These are phyloP conservation scores for Nesogale talazaci DNA, from an alignment of 2,113 vertebrate genomes.

Conservation along the genomic window DNA sequence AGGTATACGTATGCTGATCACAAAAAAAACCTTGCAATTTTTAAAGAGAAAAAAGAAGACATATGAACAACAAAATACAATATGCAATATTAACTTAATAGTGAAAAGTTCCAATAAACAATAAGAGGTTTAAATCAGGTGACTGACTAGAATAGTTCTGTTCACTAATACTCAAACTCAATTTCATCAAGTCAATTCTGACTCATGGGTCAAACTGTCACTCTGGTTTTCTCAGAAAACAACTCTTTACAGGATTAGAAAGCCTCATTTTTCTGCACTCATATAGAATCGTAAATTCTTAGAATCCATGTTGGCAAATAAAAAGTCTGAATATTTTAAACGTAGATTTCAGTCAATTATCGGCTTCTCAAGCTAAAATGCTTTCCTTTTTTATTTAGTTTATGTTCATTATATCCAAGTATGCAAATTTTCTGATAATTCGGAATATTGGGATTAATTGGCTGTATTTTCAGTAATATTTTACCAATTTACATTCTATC, in stretches of 20 bases:
- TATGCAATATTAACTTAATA: slow-evolving; percentile 21
- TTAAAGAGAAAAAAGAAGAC: slow-evolving; percentile 41
- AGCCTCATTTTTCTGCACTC: neutral
- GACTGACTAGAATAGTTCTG: neutral
- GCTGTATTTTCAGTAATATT: neutral
- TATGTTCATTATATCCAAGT: slow-evolving; percentile 17
- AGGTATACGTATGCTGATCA: slow-evolving; percentile 49
- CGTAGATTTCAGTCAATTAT: slow-evolving; percentile 36
- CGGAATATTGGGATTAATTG: neutral
- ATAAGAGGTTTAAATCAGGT: slow-evolving; percentile 13
- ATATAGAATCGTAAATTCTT: slow-evolving; percentile 52
- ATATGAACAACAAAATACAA: slow-evolving; percentile 43
- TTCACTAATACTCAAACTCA: too few species aligned
- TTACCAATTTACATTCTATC: slow-evolving; percentile 12
- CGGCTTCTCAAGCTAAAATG: slow-evolving; percentile 3
- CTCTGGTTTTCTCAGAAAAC: too few species aligned
- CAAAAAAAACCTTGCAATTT: slow-evolving; percentile 48
- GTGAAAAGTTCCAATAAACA: slow-evolving; percentile 55
- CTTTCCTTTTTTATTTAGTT: slow-evolving; percentile 19
- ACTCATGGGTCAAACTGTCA: too few species aligned
- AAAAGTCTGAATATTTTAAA: slow-evolving; percentile 28
- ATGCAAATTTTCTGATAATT: slow-evolving; percentile 7
- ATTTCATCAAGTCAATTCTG: too few species aligned
- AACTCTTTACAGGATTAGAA: too few species aligned
- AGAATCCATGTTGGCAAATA: slow-evolving; percentile 17